phyloP scores from a whole-genome alignment of 2,888 invertebrate genomes.

The Harpalus rubripes region DNA sequence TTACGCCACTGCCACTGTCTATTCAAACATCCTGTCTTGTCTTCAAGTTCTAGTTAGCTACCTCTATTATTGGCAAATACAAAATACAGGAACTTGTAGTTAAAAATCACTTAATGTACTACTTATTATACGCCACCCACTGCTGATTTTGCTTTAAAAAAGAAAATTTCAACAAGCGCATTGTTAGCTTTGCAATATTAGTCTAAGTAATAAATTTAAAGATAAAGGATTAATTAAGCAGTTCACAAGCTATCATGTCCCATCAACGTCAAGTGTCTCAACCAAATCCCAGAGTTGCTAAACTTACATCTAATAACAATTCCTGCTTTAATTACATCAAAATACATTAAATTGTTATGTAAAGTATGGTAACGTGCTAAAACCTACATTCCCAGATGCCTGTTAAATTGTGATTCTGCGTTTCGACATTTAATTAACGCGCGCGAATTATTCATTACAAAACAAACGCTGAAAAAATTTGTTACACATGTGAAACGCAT shows the following conservation, averaged over 20 bases:
- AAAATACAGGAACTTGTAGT: conserved; percentile 22
- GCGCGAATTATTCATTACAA: conserved; percentile 38
- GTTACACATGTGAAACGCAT: conserved; percentile 54
- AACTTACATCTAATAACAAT: conserved; percentile 49
- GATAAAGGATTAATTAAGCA: conserved; percentile 43
- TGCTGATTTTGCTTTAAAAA: neutral
- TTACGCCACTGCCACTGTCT: conserved; percentile 14
- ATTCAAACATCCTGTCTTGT: conserved; percentile 9
- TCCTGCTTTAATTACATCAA: conserved; percentile 62
- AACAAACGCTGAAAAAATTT: conserved; percentile 45
- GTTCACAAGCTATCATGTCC: conserved; percentile 15
- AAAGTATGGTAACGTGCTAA: conserved; percentile 56
- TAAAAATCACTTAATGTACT: conserved; percentile 10
- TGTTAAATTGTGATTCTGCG: conserved; percentile 35
- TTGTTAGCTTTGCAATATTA: neutral
- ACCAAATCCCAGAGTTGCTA: conserved; percentile 35
- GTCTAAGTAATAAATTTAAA: neutral
- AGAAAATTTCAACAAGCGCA: conserved; percentile 7
- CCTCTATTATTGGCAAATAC: conserved; percentile 24
- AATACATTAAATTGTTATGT: conserved; percentile 61
- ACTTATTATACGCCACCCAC: neutral
- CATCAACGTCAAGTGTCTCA: conserved; percentile 30
- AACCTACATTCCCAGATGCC: conserved; percentile 57
- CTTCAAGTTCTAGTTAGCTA: neutral
- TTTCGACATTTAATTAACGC: conserved; percentile 54